These are phyloP conservation scores for Xestobium rufovillosum DNA, from an alignment of 2,888 invertebrate species.

Conservation along the genomic window DNA sequence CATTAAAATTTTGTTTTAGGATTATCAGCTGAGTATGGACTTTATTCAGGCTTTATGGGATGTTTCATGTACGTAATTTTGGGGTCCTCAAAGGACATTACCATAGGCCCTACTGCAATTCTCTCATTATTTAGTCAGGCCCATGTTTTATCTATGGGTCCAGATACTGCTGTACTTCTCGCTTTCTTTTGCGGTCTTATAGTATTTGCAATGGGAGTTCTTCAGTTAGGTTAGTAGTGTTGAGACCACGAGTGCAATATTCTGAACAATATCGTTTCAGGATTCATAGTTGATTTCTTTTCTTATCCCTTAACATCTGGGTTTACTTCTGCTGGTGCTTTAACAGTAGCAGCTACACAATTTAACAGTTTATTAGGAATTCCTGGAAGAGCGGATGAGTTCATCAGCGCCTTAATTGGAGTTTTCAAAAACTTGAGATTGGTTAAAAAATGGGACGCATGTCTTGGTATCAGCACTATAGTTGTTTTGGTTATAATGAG, in stretches of 20 bases:
- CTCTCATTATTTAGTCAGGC: constrained; percentile 70
- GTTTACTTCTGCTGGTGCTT: constrained; percentile 78
- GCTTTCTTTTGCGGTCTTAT: constrained; percentile 67
- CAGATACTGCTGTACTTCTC: constrained; percentile 61
- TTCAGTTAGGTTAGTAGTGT: constrained; percentile 54
- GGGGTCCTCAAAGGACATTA: constrained; percentile 47
- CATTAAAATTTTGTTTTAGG: constrained; percentile 19
- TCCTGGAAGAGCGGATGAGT: constrained; percentile 53
- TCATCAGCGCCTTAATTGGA: constrained; percentile 54
- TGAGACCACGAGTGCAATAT: no score
- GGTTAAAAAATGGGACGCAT: constrained; percentile 55
- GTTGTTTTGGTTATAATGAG: constrained; percentile 54
- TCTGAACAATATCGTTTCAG: no score
- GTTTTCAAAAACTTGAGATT: constrained; percentile 57
- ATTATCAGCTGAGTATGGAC: constrained; percentile 43
- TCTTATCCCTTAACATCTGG: constrained; percentile 78
- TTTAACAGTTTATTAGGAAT: constrained; percentile 67
- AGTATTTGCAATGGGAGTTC: constrained; percentile 58
- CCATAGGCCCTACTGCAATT: constrained; percentile 79
- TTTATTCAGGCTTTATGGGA: constrained; percentile 50
- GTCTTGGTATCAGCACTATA: constrained; percentile 59
- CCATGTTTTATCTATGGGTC: constrained; percentile 51
- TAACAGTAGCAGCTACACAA: constrained; percentile 76
- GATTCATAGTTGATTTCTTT: constrained; percentile 78
- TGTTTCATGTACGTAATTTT: constrained; percentile 47